phyloP scores from a whole-genome alignment of 2,888 invertebrate genomes.

The Oscheius sp. region DNA sequence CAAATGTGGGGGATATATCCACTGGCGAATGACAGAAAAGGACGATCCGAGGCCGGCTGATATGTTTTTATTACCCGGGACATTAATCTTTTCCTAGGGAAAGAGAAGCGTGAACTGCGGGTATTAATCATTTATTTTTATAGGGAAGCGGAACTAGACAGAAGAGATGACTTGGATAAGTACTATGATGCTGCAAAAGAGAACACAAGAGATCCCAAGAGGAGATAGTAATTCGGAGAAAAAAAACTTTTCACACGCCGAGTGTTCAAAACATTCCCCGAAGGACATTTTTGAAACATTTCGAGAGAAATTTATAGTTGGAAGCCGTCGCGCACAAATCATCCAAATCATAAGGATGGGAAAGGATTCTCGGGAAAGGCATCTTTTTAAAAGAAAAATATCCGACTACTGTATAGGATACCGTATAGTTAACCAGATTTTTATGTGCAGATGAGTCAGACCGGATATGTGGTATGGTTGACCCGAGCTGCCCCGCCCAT shows the following conservation, averaged over 20 bases:
- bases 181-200: background rate
- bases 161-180: background rate
- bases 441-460: conserved; percentile 17
- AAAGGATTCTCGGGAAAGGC: background rate
- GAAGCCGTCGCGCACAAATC: conserved; percentile 10
- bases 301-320: background rate
- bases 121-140: conserved; percentile 20
- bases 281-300: background rate
- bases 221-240: background rate
- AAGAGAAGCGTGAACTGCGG: background rate
- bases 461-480: conserved; percentile 32
- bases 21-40: conserved; percentile 11
- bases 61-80: background rate
- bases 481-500: conserved; percentile 30
- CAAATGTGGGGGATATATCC: background rate
- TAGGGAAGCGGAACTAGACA: conserved; percentile 11
- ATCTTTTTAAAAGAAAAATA: background rate
- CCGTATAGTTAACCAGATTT: background rate
- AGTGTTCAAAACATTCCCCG: background rate
- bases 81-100: conserved; percentile 13
- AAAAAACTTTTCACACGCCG: background rate
- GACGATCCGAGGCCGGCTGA: background rate
- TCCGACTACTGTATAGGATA: no score
- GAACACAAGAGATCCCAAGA: background rate
- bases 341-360: conserved; percentile 8